phyloP scores from a whole-genome alignment of 2,888 invertebrate species.

The Drosophila pseudotalamancana region DNA sequence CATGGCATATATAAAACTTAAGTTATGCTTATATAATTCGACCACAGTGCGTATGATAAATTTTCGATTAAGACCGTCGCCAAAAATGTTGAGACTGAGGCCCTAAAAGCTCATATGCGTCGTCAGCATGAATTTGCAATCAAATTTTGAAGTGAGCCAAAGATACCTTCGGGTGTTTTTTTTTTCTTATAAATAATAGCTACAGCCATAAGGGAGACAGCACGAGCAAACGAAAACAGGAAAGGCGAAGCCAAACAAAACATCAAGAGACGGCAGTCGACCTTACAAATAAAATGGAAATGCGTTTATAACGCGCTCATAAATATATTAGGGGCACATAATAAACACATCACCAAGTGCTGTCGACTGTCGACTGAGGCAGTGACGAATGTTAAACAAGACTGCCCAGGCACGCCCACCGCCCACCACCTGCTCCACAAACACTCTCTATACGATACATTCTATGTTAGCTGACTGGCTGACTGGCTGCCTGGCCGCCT shows the following conservation, averaged over 20 bases:
- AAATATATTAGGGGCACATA: conserved; percentile 78
- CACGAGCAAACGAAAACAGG: conserved; percentile 14
- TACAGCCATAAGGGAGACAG: conserved; percentile 32
- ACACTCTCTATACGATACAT: neutral
- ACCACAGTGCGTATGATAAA: conserved; percentile 49
- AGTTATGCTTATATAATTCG: neutral
- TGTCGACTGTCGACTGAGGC: conserved; percentile 54
- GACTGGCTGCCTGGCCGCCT: too few relatives aligned
- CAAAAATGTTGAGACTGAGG: conserved; percentile 12
- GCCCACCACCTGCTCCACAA: neutral
- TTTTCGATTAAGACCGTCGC: conserved; percentile 13
- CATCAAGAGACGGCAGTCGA: conserved; percentile 22
- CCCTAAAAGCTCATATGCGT: conserved; percentile 26
- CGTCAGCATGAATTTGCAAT: conserved; percentile 72
- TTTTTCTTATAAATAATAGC: conserved; percentile 61
- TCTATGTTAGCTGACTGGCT: conserved; percentile 2
- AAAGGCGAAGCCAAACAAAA: neutral
- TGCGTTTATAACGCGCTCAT: conserved; percentile 79
- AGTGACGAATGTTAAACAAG: conserved; percentile 68
- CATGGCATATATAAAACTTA: conserved; percentile 2
- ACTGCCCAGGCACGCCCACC: conserved; percentile 23
- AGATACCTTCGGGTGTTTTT: conserved; percentile 70
- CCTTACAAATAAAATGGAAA: conserved; percentile 74
- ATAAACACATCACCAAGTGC: conserved; percentile 75
- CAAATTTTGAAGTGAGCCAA: conserved; percentile 56